Evolutionary conservation across 1,140 invertebrate species (phyloP).

Genomic region (Zaprionus lachaisei): DNA sequence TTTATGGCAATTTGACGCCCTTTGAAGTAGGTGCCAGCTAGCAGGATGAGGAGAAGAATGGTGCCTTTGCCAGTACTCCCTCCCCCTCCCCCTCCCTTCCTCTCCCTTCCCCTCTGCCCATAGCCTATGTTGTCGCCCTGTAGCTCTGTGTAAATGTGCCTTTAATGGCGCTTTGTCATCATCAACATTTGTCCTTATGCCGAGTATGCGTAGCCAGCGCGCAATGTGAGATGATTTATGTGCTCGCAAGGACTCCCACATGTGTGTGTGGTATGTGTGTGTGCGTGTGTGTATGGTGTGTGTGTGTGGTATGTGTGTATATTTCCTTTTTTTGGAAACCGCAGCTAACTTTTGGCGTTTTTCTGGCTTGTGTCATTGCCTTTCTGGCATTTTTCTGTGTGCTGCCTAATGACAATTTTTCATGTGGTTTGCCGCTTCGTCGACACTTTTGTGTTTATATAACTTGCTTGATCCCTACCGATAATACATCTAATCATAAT

Average conservation of each 20-base stretch:
- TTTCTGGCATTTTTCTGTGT: constrained; percentile 2
- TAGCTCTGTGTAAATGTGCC: constrained; percentile 68
- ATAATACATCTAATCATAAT: constrained; percentile 78
- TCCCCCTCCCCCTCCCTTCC: too few species aligned
- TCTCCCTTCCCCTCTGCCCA: background rate
- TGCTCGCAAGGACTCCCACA: constrained; percentile 28
- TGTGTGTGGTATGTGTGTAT: constrained; percentile 26
- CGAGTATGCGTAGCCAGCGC: constrained; percentile 68
- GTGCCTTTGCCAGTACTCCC: background rate
- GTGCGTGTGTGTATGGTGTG: background rate
- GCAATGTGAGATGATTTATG: constrained; percentile 75
- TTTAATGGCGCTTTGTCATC: constrained; percentile 82
- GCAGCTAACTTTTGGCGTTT: constrained; percentile 58
- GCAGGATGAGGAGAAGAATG: background rate
- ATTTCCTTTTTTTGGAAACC: constrained; percentile 49
- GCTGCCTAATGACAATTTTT: constrained; percentile 77
- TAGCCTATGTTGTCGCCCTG: background rate
- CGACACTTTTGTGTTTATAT: constrained; percentile 36
- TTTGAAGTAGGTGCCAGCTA: constrained; percentile 61
- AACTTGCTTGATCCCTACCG: constrained; percentile 47
- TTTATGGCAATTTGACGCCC: constrained; percentile 73
- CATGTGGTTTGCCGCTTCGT: constrained; percentile 53
- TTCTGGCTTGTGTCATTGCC: constrained; percentile 21
- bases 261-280: constrained; percentile 26
- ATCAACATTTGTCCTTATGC: constrained; percentile 80